Evolutionary conservation across 2,888 invertebrate genomes (phyloP), one percentile per base, ranked within the genome.

Genomic region (Andrena praecox): DNA sequence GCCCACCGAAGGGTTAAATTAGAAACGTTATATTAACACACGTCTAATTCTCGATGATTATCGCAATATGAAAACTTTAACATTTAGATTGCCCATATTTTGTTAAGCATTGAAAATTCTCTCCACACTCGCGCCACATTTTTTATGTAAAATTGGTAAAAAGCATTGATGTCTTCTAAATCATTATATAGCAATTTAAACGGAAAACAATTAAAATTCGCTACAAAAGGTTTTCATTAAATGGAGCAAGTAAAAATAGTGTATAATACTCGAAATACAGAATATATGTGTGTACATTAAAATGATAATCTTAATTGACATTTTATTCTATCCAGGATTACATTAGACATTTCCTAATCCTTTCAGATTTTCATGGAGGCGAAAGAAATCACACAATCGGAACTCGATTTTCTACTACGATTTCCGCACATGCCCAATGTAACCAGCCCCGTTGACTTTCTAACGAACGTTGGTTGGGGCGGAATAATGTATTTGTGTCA

Each of bases 381-480:
- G 90, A 94, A 96, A 4, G 97, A 97, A 93, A 96, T 99, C 33
- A 96, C 96, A 81, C 94, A 96, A 0, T 93, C 94, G 0, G 99
- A 98, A 92, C 93, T 99, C 66, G 98, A 99, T 93, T 98, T 98
- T 93, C 94, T 99, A 10, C 94, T 99, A 1, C 96, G 98, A 76
- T 99, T 96, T 93, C 98, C 99, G 0, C 96, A 96, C 70, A 96
- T 96, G 10, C 96, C 97, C 0, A 96, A 96, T 91, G 95, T 97
- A 4, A 94, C 94, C 0, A 97, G 97, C 2, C 98, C 98, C 0
- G 97, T 98, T n/a, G 95, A 97, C 54, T 99, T 99, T 95, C 94
- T 99, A 6, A 96, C 96, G 8, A 96, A 97, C 92, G 94, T 95
- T 52, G 95, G 96, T 16, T 97, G 98, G 98, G 97, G 98, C 35